phyloP scores from a whole-genome alignment of 2,888 invertebrate species.

The Zaprionus obscuricornis region DNA sequence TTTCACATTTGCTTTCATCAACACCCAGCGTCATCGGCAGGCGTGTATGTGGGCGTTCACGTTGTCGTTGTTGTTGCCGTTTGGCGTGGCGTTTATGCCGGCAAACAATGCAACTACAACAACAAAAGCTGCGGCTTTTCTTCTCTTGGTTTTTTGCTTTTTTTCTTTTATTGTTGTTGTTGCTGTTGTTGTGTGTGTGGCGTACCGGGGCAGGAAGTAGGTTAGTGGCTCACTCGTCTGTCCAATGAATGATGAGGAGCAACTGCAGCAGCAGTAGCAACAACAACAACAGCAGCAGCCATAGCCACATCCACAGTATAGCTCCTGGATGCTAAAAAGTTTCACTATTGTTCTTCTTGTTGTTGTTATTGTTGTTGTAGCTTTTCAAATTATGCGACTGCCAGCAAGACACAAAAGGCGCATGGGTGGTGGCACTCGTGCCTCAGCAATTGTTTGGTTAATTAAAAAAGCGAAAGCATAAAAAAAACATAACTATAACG shows the following conservation, averaged over 20 bases:
- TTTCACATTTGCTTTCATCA: slow-evolving; percentile 70
- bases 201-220: slow-evolving; percentile 67
- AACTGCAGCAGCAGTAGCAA: slow-evolving; percentile 46
- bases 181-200: slow-evolving; percentile 39
- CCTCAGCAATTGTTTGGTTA: slow-evolving; percentile 68
- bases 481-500: slow-evolving; percentile 26
- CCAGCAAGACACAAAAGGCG: slow-evolving; percentile 36
- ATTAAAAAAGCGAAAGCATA: slow-evolving; percentile 58
- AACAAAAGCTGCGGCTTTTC: slow-evolving; percentile 41
- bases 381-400: neutral
- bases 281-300: slow-evolving; percentile 22
- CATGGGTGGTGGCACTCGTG: slow-evolving; percentile 23
- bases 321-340: slow-evolving; percentile 35
- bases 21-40: slow-evolving; percentile 42
- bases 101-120: slow-evolving; percentile 50
- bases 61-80: too few relatives aligned
- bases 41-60: slow-evolving; percentile 19
- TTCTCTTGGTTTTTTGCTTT: neutral
- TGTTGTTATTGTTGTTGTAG: slow-evolving; percentile 29
- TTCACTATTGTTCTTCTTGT: slow-evolving; percentile 7
- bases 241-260: slow-evolving; percentile 69
- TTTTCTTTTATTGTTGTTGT: neutral
- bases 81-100: slow-evolving; percentile 72
- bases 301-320: slow-evolving; percentile 15
- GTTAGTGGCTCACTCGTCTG: slow-evolving; percentile 77